Base-by-base conservation (phyloP, 2,797 vertebrate species). In the Heterohyrax brucei region DNA sequence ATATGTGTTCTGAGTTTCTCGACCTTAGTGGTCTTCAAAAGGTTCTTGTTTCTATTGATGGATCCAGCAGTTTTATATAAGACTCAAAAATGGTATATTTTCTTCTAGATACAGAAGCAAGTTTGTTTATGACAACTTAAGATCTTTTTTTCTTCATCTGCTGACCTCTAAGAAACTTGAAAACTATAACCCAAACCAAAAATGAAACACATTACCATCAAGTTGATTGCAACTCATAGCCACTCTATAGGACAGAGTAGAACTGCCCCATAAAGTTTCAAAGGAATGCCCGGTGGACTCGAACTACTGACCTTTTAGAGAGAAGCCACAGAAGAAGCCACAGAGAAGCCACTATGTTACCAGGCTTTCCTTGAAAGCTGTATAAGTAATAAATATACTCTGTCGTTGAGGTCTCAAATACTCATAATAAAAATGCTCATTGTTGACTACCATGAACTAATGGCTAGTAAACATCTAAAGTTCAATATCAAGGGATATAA, bases 341-440 rank as follows among this genome's bases (percentile, higher is more conserved):
- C 39, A 39, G 39, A 39, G 39, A 3, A 39, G 39, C 39, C 39
- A 39, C 39, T 39, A 39, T 39, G 39, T 39, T 39, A 39, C 39
- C 39, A 39, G 39, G 39, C 39, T 39, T 39, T 39, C 39, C 19
- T 80, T 30, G 24, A 44, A 64, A 50, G 56, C 56, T 46, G 3
- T 26, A 7, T 22, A 91, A 87, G 5, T 50, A 48, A 76, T 56
- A 76, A 85, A 93, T 28, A 93, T 28, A 80, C 68, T 46, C 8
- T 1, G 22, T 28, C 68, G 22, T 48, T 48, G 48, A 72, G 59
- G 26, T 73, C 30, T 53, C 9, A 62, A 78, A 73, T 77, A 44
- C 30, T 70, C 62, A 59, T n/a, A 85, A 68, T 68, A 87, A 94
- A 92, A 83, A 77, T 81, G 19, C 4, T 39, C 62, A 53, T n/a